Conservation (phyloP, 2,113 vertebrate species). For the Parus major region DNA sequence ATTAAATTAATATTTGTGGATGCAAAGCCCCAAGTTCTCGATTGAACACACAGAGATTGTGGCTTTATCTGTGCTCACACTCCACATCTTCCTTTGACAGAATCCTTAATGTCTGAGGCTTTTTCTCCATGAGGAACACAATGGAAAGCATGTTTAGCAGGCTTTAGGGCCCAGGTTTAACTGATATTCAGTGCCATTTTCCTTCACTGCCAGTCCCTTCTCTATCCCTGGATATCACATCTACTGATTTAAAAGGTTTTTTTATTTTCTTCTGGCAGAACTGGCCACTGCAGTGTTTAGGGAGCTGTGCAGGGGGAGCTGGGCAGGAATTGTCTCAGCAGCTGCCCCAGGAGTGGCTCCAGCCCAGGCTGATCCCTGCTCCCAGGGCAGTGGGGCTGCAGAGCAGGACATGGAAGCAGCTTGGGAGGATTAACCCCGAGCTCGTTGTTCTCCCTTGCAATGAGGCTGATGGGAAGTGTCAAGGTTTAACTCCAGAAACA, state of each 20-base stretch:
- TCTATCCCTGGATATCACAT: not conserved
- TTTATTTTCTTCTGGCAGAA: no score
- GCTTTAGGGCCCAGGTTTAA: not conserved
- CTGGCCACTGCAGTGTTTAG: rapidly evolving
- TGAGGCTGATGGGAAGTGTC: not conserved
- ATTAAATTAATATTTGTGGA: not conserved
- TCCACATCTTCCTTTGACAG: not conserved
- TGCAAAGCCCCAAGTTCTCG: not conserved
- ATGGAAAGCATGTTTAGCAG: not conserved
- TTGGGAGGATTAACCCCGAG: not conserved
- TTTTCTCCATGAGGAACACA: not conserved
- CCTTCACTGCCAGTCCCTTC: not conserved
- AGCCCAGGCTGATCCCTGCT: not conserved
- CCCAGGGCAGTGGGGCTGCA: not conserved
- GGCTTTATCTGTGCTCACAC: not conserved
- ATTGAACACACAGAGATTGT: not conserved
- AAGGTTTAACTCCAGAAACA: constrained; percentile 28
- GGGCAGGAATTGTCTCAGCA: not conserved
- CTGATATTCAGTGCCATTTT: not conserved
- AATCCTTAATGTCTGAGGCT: not conserved
- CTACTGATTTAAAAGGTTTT: not conserved
- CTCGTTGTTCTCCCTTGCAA: not conserved
- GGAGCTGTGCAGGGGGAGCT: not conserved
- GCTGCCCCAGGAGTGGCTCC: rapidly evolving
- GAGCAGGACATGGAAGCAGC: not conserved